Evolutionary conservation across 2,113 vertebrate genomes (phyloP).

Genomic region (Nothoprocta perdicaria): DNA sequence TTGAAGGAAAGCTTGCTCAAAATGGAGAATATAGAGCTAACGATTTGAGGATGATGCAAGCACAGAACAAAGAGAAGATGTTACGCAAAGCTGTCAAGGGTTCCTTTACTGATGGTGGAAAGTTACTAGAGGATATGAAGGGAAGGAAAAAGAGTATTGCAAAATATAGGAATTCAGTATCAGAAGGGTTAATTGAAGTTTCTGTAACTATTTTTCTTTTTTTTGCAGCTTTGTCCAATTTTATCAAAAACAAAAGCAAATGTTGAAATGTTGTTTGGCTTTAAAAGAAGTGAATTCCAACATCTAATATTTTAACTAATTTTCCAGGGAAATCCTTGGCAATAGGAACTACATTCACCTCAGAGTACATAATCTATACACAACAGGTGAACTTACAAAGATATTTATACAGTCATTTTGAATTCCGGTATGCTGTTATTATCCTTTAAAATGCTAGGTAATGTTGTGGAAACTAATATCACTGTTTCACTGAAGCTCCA

Average conservation of each 20-base stretch:
- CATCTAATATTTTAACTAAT: background rate
- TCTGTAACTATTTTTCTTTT: background rate
- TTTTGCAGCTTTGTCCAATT: background rate
- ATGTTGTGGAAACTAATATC: conserved; percentile 49
- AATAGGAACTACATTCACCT: background rate
- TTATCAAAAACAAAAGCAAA: background rate
- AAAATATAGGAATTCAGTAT: no score
- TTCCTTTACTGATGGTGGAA: background rate
- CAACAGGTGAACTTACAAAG: background rate
- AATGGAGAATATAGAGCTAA: no score
- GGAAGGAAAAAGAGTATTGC: no score
- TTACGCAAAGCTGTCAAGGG: background rate
- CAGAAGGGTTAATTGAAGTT: no score
- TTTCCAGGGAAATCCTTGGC: background rate
- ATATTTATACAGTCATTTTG: background rate
- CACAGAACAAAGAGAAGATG: no score
- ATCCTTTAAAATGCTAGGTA: conserved; percentile 36
- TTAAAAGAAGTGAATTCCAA: background rate
- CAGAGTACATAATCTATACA: background rate
- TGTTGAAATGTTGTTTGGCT: background rate
- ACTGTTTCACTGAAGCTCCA: conserved; percentile 33
- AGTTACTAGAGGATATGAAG: background rate
- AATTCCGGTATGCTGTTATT: conserved; percentile 1
- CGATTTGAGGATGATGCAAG: no score
- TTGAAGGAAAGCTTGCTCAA: background rate